Conservation (phyloP, 2,888 invertebrate genomes). For the Ferdinandea cuprea region DNA sequence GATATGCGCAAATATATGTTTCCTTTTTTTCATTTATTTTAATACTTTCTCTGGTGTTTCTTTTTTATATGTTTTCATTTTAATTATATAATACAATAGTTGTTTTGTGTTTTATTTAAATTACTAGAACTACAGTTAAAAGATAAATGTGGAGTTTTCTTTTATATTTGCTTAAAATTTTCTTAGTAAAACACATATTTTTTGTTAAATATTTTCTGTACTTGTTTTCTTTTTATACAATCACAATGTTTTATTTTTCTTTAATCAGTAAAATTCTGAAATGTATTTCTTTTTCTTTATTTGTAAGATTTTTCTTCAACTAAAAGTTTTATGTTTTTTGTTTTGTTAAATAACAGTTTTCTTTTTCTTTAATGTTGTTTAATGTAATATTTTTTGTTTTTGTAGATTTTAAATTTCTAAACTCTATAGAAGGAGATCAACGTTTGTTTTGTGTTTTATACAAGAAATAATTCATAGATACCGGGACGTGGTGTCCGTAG, state of each 20-base stretch:
- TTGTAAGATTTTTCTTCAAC: conserved; percentile 32
- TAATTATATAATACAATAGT: conserved; percentile 71
- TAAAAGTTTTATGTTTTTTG: conserved; percentile 39
- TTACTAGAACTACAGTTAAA: conserved; percentile 67
- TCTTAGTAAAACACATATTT: conserved; percentile 49
- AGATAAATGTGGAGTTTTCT: conserved; percentile 64
- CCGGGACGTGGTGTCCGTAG: conserved; percentile 24
- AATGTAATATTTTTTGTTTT: conserved; percentile 6
- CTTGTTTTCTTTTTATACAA: conserved; percentile 63
- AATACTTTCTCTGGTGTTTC: conserved; percentile 50
- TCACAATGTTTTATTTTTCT: conserved; percentile 65
- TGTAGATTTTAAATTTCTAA: conserved; percentile 44
- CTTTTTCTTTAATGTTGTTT: conserved; percentile 5
- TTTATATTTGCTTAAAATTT: conserved; percentile 33
- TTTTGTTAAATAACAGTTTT: conserved; percentile 38
- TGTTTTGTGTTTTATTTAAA: conserved; percentile 33
- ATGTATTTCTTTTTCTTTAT: conserved; percentile 48
- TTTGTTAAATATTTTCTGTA: conserved; percentile 37
- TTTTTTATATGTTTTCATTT: conserved; percentile 30
- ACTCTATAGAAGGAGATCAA: conserved; percentile 64
- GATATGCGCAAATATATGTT: conserved; percentile 74
- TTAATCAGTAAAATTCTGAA: conserved; percentile 65
- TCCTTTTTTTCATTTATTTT: conserved; percentile 37
- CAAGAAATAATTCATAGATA: conserved; percentile 47
- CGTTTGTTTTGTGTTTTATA: conserved; percentile 46